Evolutionary conservation across 1,140 invertebrate genomes (phyloP), one percentile per base, ranked within the genome.

Genomic region (Apis laboriosa): DNA sequence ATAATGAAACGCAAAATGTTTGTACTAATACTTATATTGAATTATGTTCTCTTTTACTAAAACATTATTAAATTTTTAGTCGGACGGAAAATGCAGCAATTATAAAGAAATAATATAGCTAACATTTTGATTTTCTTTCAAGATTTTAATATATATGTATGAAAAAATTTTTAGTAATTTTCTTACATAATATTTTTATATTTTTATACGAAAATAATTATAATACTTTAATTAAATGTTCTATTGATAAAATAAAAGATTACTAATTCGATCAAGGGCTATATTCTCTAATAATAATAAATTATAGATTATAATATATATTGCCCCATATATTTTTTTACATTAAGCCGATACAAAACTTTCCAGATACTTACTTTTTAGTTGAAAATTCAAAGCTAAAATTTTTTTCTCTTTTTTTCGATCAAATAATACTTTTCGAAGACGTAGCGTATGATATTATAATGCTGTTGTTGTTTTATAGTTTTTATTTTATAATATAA

Each of bases 281-380:
- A 82, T 58, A n/a, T 71, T 56, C 24, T 58, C 56, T 60, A 64
- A 63, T 73, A 64, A 51, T 53, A 82, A 81, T 84, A 84, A 81
- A 76, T 81, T 82, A 74, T 34, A 77, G 34, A 60, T 13, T 77
- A 63, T 64, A 74, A 28, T 75, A 53, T 43, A 75, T 78, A 85
- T 75, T 83, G 81, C 58, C 64, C 71, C 51, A 9, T 34, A 12
- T 28, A 21, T 66, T 60, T n/a, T 83, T 73, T 73, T 61, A 73
- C 24, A n/a, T 66, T 67, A n/a, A 55, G 77, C 56, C 34, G 11
- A 58, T 84, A 80, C 61, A 84, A 84, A 84, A 84, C 77, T 84
- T 84, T 67, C 70, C 70, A 64, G 56, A n/a, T 67, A 66, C 15
- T 34, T 13, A 19, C 28, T 60, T 51, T 51, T 11, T 21, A 12